These are phyloP conservation scores for Microcebus jonahi DNA, from an alignment of 2,113 vertebrate species.

Conservation along the genomic window DNA sequence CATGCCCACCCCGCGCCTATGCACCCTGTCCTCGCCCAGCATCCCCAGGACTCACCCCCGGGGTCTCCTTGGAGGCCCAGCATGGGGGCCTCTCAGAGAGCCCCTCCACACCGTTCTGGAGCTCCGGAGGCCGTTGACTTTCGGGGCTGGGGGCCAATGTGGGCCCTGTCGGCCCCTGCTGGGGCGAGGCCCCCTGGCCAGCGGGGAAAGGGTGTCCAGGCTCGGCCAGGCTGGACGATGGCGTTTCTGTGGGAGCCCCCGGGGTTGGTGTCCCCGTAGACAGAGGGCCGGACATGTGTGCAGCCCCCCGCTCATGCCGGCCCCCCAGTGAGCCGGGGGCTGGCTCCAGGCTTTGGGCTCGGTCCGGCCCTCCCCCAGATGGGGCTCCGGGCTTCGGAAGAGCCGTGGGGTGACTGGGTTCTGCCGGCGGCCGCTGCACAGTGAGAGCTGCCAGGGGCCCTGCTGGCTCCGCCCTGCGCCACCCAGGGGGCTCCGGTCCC, in stretches of 20 bases:
- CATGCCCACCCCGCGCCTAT: neutral
- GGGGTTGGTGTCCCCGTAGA: neutral
- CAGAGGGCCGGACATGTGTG: neutral
- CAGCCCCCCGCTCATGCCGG: accelerated
- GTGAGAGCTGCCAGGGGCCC: neutral
- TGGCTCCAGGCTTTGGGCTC: neutral
- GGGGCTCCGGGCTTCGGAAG: neutral
- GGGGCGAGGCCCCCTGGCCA: neutral
- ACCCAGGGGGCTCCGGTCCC: neutral
- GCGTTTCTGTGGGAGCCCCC: neutral
- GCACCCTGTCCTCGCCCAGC: neutral
- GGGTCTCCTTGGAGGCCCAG: neutral
- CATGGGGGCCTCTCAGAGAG: neutral
- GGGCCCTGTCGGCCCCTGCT: neutral
- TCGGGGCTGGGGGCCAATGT: accelerated
- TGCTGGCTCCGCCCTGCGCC: neutral
- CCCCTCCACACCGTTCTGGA: neutral
- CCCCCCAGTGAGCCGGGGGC: accelerated
- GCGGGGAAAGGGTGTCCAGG: neutral
- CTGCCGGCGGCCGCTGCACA: no score
- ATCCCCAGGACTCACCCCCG: neutral
- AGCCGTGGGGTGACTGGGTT: neutral
- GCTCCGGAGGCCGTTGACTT: neutral
- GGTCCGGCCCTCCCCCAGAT: neutral
- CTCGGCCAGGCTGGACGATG: neutral